Percentiles rank a stretch among this genome's conserved stretches.
These are phyloP conservation scores for Sorex maritimensis DNA, from an alignment of 2,797 vertebrate species.

Conservation along the genomic window DNA sequence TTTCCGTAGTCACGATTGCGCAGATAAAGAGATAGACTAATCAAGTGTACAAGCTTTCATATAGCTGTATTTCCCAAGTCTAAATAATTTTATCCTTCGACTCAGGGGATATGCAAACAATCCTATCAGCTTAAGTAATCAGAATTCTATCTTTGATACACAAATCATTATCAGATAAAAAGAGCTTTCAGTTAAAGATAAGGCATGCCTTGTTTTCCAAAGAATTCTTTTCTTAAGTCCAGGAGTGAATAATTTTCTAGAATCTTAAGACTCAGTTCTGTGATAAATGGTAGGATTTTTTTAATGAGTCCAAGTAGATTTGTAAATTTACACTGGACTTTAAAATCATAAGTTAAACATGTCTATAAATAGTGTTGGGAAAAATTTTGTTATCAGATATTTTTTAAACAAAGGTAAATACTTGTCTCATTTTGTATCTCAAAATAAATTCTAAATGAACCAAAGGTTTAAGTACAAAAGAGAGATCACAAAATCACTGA, in stretches of 20 bases:
- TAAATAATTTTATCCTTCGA: not conserved
- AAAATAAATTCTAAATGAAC: conserved; percentile 32
- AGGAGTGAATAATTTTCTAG: conserved; percentile 23
- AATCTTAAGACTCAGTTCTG: conserved; percentile 40
- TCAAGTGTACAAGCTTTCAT: not conserved
- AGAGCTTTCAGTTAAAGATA: conserved; percentile 21
- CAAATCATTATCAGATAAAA: conserved; percentile 32
- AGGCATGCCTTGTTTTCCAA: conserved; percentile 36
- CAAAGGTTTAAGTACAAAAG: conserved; percentile 58
- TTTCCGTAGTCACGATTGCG: not conserved
- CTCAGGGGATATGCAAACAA: conserved; percentile 5
- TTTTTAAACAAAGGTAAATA: conserved; percentile 16
- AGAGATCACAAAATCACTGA: conserved; percentile 38
- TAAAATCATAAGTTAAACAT: not conserved
- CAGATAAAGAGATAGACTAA: not conserved
- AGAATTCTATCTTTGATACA: conserved; percentile 22
- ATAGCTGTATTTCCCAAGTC: conserved; percentile 1
- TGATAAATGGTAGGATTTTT: not conserved
- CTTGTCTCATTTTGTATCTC: conserved; percentile 29
- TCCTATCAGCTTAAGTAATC: not conserved
- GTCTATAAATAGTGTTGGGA: not conserved
- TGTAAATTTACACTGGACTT: not conserved
- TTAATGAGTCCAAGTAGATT: not conserved
- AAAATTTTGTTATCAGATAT: not conserved
- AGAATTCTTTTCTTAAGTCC: conserved; percentile 5